Base-by-base conservation (phyloP, 2,888 invertebrate genomes). In the Drosophila sordidula region DNA sequence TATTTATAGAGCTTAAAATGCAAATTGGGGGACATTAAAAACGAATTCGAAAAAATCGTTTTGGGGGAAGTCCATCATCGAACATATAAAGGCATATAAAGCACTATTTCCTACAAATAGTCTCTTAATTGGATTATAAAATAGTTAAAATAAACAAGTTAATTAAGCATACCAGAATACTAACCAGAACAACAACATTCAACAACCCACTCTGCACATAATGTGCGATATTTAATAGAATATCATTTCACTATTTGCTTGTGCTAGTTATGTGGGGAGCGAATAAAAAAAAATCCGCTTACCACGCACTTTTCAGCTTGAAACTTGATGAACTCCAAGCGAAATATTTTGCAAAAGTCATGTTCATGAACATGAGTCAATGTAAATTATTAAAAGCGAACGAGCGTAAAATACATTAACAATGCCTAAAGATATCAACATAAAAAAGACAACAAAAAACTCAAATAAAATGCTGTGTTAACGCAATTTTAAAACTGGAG, bases 301-400 rank as follows among this genome's bases (percentile, higher is more conserved):
- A 72, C 25, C 58, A 72, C 63, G 75, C 70, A 59, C 34, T 63
- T 65, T 70, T 47, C 32, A 54, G 26, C 51, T 34, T 50, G 16
- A 75, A 63, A 49, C 56, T 52, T 65, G 32, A 58, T 65, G 32
- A 74, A 64, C 54, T 47, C 22, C 36, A 32, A 29, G 47, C 11
- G 16, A 64, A 58, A 52, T 50, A 64, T 63, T 70, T 69, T 51
- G 9, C 39, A 68, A 77, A 72, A 70, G 87, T 83, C 87, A 86
- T 83, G 86, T 80, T 74, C 80, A 73, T 51, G 77, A 62, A 63
- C 70, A 69, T 46, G 71, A 63, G 51, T 59, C 54, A 80, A 68
- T 73, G 70, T 62, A 59, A 65, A 71, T 63, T 67, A 69, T 38
- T 47, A 39, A 63, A 59, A 56, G 9, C 47, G 47, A 61, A 64